Percentiles rank a stretch among this genome's conserved stretches.
Evolutionary conservation across 2,888 invertebrate genomes (phyloP).

Genomic region (Lasioglossum marginatum): DNA sequence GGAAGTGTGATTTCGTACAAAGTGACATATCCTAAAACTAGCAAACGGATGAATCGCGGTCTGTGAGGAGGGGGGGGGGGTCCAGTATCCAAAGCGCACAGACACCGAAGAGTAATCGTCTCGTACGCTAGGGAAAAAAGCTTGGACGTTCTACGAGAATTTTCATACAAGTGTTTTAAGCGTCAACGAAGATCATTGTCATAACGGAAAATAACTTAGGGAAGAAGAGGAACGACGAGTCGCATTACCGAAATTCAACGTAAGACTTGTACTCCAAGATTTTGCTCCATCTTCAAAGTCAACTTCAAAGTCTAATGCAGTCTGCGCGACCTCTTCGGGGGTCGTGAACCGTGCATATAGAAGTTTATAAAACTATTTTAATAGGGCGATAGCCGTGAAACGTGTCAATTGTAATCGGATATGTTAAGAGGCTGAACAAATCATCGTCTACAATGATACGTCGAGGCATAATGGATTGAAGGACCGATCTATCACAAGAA

Average conservation of each 20-base stretch:
- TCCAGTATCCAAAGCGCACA: conserved; percentile 67
- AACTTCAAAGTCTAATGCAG: conserved; percentile 5
- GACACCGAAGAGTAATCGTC: conserved; percentile 38
- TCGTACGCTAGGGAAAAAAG: conserved; percentile 36
- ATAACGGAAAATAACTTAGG: conserved; percentile 11
- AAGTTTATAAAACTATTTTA: conserved; percentile 65
- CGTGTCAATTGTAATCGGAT: conserved; percentile 66
- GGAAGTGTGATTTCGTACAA: conserved; percentile 61
- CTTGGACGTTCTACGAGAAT: conserved; percentile 46
- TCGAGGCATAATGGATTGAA: conserved; percentile 25
- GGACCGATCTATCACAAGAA: conserved; percentile 15
- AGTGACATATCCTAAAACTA: conserved; percentile 66
- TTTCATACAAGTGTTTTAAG: conserved; percentile 48
- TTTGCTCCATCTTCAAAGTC: conserved; percentile 31
- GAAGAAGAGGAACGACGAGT: conserved; percentile 23
- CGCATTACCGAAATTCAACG: conserved; percentile 32
- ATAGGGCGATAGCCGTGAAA: conserved; percentile 59
- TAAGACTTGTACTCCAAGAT: conserved; percentile 43
- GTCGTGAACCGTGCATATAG: conserved; percentile 41
- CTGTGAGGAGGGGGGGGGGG: conserved; percentile 15
- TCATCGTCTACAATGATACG: conserved; percentile 52
- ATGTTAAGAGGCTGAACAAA: conserved; percentile 44
- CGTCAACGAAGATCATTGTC: conserved; percentile 34
- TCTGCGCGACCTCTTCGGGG: background rate
- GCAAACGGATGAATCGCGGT: conserved; percentile 41